Evolutionary conservation across 2,797 vertebrate genomes (phyloP).

Genomic region (Hirundo rustica): DNA sequence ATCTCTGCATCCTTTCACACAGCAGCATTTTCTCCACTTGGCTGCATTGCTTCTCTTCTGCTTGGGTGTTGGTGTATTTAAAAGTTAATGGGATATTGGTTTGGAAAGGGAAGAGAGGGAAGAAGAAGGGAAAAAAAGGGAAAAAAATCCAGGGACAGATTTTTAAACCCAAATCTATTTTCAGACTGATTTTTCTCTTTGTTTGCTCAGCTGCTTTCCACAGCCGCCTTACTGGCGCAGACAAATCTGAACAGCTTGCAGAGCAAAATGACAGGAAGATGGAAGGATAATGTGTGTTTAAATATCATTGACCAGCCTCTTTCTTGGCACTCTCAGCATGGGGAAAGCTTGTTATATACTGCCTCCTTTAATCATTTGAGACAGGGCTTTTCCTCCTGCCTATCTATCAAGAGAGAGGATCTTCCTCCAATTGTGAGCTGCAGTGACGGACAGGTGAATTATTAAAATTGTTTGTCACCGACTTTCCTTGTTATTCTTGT

Average conservation of each 20-base stretch:
- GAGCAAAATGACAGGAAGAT: slow-evolving; percentile 69
- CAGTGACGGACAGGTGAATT: slow-evolving; percentile 64
- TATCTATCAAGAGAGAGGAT: slow-evolving; percentile 42
- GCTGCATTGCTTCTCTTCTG: background rate
- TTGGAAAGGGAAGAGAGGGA: background rate
- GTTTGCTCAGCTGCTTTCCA: slow-evolving; percentile 52
- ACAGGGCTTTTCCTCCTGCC: slow-evolving; percentile 51
- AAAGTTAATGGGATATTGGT: background rate
- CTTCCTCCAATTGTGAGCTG: slow-evolving; percentile 40
- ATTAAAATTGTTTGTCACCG: slow-evolving; percentile 65
- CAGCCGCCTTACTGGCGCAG: background rate
- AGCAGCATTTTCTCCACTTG: background rate
- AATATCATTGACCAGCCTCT: slow-evolving; percentile 64
- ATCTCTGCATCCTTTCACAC: background rate
- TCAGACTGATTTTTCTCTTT: slow-evolving; percentile 42
- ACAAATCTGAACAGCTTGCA: slow-evolving; percentile 59
- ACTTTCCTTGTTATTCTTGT: slow-evolving; percentile 27
- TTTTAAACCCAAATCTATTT: slow-evolving; percentile 4
- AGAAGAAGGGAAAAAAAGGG: background rate
- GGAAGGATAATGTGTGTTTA: slow-evolving; percentile 69
- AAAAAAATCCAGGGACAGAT: background rate
- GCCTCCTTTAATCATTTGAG: slow-evolving; percentile 63
- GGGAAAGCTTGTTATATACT: slow-evolving; percentile 58
- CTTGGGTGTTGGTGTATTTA: background rate
- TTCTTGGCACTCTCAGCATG: slow-evolving; percentile 42